phyloP scores from a whole-genome alignment of 2,888 invertebrate genomes.

The Eutolmus rufibarbis region DNA sequence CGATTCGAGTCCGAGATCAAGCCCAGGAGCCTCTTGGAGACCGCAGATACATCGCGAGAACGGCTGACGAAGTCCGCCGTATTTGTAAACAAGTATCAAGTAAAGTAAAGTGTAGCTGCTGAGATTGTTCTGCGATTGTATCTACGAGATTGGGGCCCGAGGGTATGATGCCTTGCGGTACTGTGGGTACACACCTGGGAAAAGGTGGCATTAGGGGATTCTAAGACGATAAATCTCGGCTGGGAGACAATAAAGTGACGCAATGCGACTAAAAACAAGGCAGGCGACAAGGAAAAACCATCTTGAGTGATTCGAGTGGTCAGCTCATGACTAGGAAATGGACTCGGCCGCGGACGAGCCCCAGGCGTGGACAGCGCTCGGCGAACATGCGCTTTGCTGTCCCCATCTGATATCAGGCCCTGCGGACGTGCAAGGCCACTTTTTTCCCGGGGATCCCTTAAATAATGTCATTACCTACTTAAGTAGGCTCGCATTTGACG shows the following conservation, averaged over 20 bases:
- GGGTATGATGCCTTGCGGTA: slow-evolving; percentile 2
- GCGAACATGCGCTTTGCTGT: slow-evolving; percentile 4
- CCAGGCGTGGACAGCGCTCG: not conserved
- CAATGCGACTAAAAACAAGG: slow-evolving; percentile 8
- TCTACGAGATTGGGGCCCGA: not conserved
- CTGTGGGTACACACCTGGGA: slow-evolving; percentile 30
- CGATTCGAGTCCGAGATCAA: not conserved
- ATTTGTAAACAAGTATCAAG: slow-evolving; percentile 7
- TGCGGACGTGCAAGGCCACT: slow-evolving; percentile 4
- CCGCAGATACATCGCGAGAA: not conserved
- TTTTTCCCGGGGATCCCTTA: not conserved
- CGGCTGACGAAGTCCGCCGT: not conserved
- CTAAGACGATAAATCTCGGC: slow-evolving; percentile 23
- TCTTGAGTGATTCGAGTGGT: not conserved
- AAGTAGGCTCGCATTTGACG: not conserved
- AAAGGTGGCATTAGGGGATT: not conserved
- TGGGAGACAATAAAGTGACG: slow-evolving; percentile 5
- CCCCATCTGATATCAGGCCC: not conserved
- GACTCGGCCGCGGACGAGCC: not conserved
- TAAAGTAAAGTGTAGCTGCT: not conserved
- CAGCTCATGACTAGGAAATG: slow-evolving; percentile 15
- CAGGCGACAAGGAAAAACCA: not conserved
- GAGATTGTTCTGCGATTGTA: not conserved
- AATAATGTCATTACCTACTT: slow-evolving; percentile 35
- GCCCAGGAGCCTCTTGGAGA: not conserved